These are phyloP conservation scores for Neria commutata DNA, from an alignment of 2,888 invertebrate species.

Conservation along the genomic window DNA sequence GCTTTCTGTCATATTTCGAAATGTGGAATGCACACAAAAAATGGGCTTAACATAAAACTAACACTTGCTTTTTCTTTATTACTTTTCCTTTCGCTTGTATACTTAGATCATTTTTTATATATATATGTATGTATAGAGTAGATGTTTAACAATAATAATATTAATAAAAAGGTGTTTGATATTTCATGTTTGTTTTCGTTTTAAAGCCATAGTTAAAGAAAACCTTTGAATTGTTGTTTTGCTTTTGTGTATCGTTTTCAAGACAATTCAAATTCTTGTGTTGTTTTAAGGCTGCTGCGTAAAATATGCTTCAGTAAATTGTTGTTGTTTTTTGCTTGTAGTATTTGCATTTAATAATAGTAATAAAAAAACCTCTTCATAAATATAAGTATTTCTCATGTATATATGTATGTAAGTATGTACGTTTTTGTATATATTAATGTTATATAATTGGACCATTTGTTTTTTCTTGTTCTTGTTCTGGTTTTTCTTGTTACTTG, in stretches of 20 bases:
- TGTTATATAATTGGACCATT: constrained; percentile 29
- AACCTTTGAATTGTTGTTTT: constrained; percentile 7
- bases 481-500: not conserved
- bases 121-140: constrained; percentile 22
- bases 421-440: constrained; percentile 10
- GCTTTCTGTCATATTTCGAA: constrained; percentile 30
- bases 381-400: constrained; percentile 39
- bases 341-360: constrained; percentile 37
- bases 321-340: constrained; percentile 11
- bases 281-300: constrained; percentile 45
- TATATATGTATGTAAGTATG: constrained; percentile 18
- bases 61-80: constrained; percentile 9
- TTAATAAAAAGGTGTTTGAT: constrained; percentile 1
- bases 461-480: not conserved
- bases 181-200: constrained; percentile 21
- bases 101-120: constrained; percentile 28
- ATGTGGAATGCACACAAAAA: constrained; percentile 48
- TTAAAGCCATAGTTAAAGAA: constrained; percentile 44
- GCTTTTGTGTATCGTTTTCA: constrained; percentile 9
- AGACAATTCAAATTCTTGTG: constrained; percentile 25
- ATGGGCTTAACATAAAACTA: constrained; percentile 23
- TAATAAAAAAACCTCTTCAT: constrained; percentile 36
- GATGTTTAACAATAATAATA: constrained; percentile 25
- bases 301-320: constrained; percentile 25
- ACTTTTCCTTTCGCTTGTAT: constrained; percentile 29